phyloP scores from a whole-genome alignment of 2,113 vertebrate genomes.

The Rhipidura dahli region DNA sequence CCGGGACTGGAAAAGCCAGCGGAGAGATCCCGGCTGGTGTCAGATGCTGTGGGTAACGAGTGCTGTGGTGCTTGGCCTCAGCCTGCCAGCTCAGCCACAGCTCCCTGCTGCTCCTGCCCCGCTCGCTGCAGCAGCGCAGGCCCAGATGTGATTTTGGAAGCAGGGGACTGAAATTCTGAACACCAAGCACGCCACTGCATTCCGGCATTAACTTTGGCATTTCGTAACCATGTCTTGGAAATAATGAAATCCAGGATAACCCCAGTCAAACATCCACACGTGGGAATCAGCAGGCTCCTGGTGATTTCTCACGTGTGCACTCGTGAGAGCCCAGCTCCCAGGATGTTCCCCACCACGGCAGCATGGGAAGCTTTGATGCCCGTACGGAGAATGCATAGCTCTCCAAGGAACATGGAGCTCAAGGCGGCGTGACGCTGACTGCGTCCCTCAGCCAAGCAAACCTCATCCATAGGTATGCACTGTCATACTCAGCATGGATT shows the following conservation, averaged over 20 bases:
- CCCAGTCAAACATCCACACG: neutral
- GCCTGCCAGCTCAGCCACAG: neutral
- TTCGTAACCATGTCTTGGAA: neutral
- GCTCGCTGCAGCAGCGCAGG: neutral
- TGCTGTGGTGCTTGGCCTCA: neutral
- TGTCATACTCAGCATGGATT: neutral
- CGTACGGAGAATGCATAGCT: neutral
- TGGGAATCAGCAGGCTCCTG: neutral
- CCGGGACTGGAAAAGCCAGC: neutral
- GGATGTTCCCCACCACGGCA: neutral
- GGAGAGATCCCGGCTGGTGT: neutral
- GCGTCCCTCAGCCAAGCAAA: neutral
- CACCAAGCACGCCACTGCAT: neutral
- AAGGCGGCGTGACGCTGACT: rapidly evolving
- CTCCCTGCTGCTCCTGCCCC: neutral
- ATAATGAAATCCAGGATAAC: neutral
- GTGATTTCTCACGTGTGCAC: neutral
- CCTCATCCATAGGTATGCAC: neutral
- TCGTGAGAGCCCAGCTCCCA: neutral
- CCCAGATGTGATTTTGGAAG: neutral
- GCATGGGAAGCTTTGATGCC: neutral
- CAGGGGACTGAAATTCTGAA: neutral
- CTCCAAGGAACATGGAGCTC: neutral
- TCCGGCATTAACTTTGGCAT: constrained; percentile 52
- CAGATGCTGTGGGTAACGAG: neutral